Base-by-base conservation (phyloP, 2,797 vertebrate genomes). In the Pipistrellus pipistrellus region DNA sequence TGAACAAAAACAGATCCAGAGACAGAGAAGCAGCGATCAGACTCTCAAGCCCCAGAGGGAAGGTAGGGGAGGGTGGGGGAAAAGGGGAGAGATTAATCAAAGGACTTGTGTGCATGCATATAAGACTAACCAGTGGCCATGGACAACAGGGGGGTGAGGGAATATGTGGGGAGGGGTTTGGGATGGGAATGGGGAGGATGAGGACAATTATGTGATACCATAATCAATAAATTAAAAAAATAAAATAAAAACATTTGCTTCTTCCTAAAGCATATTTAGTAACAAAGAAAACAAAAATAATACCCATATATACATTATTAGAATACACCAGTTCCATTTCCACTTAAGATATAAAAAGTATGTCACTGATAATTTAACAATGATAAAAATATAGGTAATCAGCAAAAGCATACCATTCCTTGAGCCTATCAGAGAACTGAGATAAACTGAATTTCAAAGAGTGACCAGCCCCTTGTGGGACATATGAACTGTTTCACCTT, bases 251-350 rank as follows among this genome's bases (percentile, higher is more conserved):
- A 17, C 18, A 92, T 68, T 13, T 72, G 30, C 15, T 93, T 93
- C 73, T 95, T 72, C 48, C 44, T 90, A 91, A 80, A 82, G 18
- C 59, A 89, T 71, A 78, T 32, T 90, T 95, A 91, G 55, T 44
- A 83, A 69, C 64, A 73, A 81, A 86, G 69, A 27, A 55, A 27
- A 32, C 44, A 64, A 55, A 92, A 88, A 92, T 75, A 86, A 88
- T 15, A 82, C 9, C 7, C 46, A 85, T 30, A 48, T 44, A 62
- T 30, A 46, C 46, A 76, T 90, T 64, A 89, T 68, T 88, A 81
- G 46, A 95, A 86, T 38, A 23, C 23, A 81, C 23, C 23, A 90
- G 6, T 81, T 71, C 25, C n/a, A 73, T 35, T 92, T 85, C 9
- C 25, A 85, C 18, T 77, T 91, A 75, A 18, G 78, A 57, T 83